A percentile compares a stretch with the other conserved stretches of the same genome.
phyloP scores from a whole-genome alignment of 2,797 vertebrate genomes.

The Nyctalus aviator region DNA sequence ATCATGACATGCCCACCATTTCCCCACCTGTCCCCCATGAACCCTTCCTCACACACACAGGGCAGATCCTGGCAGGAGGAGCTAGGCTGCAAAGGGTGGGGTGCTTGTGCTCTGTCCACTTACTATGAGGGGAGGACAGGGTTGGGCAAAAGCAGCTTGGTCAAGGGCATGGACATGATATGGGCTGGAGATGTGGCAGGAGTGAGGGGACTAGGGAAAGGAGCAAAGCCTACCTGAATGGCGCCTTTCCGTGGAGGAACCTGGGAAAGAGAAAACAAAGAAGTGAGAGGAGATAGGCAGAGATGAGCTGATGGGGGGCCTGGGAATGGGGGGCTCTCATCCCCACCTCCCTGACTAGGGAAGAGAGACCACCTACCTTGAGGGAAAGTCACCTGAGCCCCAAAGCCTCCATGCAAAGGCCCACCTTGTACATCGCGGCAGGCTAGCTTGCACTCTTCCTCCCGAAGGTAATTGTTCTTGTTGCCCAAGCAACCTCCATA shows the following conservation, averaged over 20 bases:
- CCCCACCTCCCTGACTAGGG: background rate
- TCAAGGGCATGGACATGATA: background rate
- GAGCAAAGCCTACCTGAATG: constrained; percentile 84
- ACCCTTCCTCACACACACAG: background rate
- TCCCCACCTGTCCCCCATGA: background rate
- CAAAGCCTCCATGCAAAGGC: constrained; percentile 22
- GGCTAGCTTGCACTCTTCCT: constrained; percentile 91
- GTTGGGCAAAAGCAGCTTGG: constrained; percentile 35
- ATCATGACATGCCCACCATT: background rate
- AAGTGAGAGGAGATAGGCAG: constrained; percentile 12
- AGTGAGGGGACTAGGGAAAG: background rate
- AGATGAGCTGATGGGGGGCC: background rate
- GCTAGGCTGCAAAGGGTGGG: background rate
- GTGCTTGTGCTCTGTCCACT: background rate
- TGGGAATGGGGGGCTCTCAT: background rate
- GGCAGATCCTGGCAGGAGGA: background rate
- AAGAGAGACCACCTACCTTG: background rate
- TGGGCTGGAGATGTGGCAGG: background rate
- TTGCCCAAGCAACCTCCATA: constrained; percentile 92
- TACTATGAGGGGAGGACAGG: background rate
- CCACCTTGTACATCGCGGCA: constrained; percentile 89
- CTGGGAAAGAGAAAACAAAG: constrained; percentile 73
- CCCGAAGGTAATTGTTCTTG: constrained; percentile 94
- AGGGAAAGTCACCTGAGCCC: background rate
- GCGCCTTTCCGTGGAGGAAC: constrained; percentile 83